Evolutionary conservation across 2,888 invertebrate species (phyloP).

Genomic region (Euzophera pinguis): DNA sequence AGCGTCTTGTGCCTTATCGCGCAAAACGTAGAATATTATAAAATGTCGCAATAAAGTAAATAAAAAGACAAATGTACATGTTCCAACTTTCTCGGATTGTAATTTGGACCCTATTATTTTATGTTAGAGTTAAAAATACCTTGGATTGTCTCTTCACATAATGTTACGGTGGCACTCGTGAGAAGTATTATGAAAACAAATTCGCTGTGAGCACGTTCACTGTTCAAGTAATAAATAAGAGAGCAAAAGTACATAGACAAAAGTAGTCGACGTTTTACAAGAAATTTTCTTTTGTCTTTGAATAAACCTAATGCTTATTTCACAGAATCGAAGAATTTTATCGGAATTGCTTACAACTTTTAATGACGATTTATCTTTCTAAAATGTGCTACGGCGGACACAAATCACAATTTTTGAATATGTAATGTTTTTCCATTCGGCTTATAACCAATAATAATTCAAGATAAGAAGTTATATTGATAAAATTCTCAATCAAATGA

Average conservation of each 20-base stretch:
- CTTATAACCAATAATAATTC: too few relatives aligned
- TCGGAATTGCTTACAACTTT: too few relatives aligned
- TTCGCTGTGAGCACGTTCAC: constrained; percentile 75
- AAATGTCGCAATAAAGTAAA: constrained; percentile 76
- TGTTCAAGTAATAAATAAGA: constrained; percentile 75
- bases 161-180: constrained; percentile 49
- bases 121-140: constrained; percentile 37
- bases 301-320: constrained; percentile 14
- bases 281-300: constrained; percentile 19
- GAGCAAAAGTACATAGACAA: constrained; percentile 49
- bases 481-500: too few relatives aligned
- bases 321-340: too few relatives aligned
- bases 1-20: constrained; percentile 64
- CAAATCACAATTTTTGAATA: too few relatives aligned
- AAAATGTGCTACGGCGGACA: too few relatives aligned
- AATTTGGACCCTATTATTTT: constrained; percentile 37
- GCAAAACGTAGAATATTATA: constrained; percentile 72
- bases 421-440: too few relatives aligned
- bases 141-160: constrained; percentile 38
- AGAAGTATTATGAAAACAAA: constrained; percentile 79
- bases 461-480: too few relatives aligned
- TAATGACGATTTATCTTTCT: too few relatives aligned
- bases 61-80: constrained; percentile 69
- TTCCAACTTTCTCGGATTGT: constrained; percentile 23
- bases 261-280: not conserved